These are phyloP conservation scores for Danaus plexippus DNA, from an alignment of 1,140 invertebrate genomes.

Conservation along the genomic window DNA sequence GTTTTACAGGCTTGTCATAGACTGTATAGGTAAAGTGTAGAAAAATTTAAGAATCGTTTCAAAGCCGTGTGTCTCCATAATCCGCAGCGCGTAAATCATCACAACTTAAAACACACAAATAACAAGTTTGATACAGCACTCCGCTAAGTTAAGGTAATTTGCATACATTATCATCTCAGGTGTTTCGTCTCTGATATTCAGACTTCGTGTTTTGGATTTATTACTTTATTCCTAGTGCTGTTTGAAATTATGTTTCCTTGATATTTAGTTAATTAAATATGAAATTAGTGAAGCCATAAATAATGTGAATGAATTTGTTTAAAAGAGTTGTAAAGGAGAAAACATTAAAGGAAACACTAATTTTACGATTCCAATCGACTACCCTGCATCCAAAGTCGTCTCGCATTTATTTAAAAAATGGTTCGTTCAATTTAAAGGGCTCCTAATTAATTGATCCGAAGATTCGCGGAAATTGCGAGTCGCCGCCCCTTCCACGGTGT, in stretches of 20 bases:
- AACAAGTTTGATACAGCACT: conserved; percentile 65
- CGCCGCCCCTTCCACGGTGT: conserved; percentile 34
- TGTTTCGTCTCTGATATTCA: conserved; percentile 32
- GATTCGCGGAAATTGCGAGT: conserved; percentile 56
- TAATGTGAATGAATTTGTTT: no score
- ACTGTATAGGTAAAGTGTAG: background rate
- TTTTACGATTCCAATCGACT: background rate
- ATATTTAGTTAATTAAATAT: no score
- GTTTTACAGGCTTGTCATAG: no score
- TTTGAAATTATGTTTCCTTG: conserved; percentile 2
- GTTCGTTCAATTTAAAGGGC: conserved; percentile 48
- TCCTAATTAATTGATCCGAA: conserved; percentile 66
- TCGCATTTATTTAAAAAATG: conserved; percentile 49
- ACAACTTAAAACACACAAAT: conserved; percentile 68
- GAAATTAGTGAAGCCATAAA: no score
- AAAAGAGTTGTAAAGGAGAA: no score
- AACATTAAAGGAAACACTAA: no score
- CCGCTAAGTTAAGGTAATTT: conserved; percentile 58
- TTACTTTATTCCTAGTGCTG: conserved; percentile 11
- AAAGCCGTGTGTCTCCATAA: conserved; percentile 33
- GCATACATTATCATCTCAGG: conserved; percentile 67
- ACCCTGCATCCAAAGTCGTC: conserved; percentile 3
- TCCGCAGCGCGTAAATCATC: conserved; percentile 57
- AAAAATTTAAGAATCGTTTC: background rate
- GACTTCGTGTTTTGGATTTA: conserved; percentile 12